These are phyloP conservation scores for Brachyalestes nurse DNA, from an alignment of 2,797 vertebrate species.

Conservation along the genomic window DNA sequence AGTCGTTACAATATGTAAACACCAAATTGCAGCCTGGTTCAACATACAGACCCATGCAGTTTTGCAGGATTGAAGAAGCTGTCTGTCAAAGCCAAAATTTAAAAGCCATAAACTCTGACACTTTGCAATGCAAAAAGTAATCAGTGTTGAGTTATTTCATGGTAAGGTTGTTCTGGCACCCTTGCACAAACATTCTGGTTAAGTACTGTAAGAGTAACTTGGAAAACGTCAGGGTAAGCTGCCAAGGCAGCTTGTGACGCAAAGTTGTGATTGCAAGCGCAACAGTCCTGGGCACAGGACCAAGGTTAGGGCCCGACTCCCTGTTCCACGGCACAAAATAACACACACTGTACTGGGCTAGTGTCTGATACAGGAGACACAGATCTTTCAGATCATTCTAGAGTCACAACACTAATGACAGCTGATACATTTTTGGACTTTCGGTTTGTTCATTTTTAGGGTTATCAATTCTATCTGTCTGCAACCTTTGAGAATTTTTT, in stretches of 20 bases:
- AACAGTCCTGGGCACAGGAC: conserved; percentile 21
- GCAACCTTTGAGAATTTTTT: too few relatives aligned
- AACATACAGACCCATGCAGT: not conserved
- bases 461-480: too few relatives aligned
- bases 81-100: not conserved
- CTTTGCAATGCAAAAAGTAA: not conserved
- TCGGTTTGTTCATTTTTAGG: not conserved
- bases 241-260: conserved; percentile 41
- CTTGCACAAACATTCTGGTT: not conserved
- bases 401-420: conserved; percentile 16
- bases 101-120: not conserved
- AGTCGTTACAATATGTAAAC: not conserved
- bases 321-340: conserved; percentile 21
- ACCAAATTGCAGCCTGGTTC: not conserved
- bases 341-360: conserved; percentile 17
- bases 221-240: conserved; percentile 19
- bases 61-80: not conserved
- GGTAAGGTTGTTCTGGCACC: not conserved
- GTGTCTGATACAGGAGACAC: conserved; percentile 2
- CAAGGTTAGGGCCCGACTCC: not conserved
- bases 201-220: not conserved
- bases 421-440: not conserved
- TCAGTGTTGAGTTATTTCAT: not conserved
- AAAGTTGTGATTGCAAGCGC: conserved; percentile 18
- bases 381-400: not conserved